Conservation (phyloP, 2,113 vertebrate genomes). For the Regulus satrapa region DNA sequence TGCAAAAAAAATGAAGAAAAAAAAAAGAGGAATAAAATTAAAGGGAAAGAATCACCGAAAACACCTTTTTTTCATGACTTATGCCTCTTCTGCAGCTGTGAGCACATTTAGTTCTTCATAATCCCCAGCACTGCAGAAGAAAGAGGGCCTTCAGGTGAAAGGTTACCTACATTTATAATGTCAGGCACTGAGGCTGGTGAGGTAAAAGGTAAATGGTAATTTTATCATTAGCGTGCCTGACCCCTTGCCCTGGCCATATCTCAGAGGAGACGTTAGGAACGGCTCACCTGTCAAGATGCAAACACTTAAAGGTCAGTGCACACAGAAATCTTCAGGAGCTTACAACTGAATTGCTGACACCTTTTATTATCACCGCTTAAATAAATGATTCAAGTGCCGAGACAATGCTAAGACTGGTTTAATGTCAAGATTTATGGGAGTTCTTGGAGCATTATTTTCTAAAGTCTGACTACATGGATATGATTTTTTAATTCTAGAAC, state of each 20-base stretch:
- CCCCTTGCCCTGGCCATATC: constrained; percentile 69
- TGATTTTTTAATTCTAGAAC: neutral
- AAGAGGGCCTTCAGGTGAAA: constrained; percentile 75
- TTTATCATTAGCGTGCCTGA: constrained; percentile 84
- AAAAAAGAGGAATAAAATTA: neutral
- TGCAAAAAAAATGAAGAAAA: neutral
- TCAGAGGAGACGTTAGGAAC: constrained; percentile 68
- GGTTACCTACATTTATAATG: constrained; percentile 82
- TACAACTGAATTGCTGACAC: constrained; percentile 75
- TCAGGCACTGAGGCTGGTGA: constrained; percentile 66
- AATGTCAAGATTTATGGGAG: constrained; percentile 60
- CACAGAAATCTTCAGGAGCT: constrained; percentile 75
- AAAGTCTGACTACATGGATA: neutral
- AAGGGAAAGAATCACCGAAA: neutral
- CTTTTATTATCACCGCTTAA: constrained; percentile 81
- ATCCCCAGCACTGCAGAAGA: constrained; percentile 58
- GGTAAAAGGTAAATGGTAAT: constrained; percentile 82
- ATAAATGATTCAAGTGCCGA: constrained; percentile 77
- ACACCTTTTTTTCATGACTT: neutral
- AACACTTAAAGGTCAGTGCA: constrained; percentile 76
- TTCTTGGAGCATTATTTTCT: constrained; percentile 23
- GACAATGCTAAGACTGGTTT: constrained; percentile 60
- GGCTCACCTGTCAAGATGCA: constrained; percentile 74
- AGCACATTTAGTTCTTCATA: constrained; percentile 34
- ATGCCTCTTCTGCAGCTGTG: constrained; percentile 23